Evolutionary conservation across 1,140 invertebrate genomes (phyloP).

Genomic region (Caenorhabditis tropicalis): DNA sequence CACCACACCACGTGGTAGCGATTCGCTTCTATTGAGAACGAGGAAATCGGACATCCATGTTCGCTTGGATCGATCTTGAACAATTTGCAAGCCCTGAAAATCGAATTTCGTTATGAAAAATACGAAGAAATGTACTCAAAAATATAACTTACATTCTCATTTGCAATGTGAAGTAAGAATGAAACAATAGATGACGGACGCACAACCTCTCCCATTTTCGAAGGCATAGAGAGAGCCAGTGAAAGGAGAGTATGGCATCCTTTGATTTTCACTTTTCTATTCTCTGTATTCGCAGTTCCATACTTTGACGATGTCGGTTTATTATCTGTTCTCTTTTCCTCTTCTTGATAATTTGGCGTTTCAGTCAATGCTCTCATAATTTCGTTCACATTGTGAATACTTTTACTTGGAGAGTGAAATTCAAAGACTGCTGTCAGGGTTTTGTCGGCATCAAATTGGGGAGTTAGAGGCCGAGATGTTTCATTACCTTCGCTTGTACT

Average conservation of each 20-base stretch:
- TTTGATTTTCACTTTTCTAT: neutral
- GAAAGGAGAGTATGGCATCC: constrained; percentile 17
- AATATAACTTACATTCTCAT: neutral
- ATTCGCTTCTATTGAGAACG: neutral
- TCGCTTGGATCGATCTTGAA: constrained; percentile 16
- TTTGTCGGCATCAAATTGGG: neutral
- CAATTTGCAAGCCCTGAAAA: constrained; percentile 13
- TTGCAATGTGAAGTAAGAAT: constrained; percentile 12
- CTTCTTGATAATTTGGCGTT: neutral
- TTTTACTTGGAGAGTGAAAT: neutral
- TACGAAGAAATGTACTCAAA: neutral
- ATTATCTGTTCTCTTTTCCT: neutral
- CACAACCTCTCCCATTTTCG: constrained; percentile 13
- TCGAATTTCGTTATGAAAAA: neutral
- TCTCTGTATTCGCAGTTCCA: constrained; percentile 5
- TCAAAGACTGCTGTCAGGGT: constrained; percentile 4
- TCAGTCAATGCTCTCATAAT: neutral
- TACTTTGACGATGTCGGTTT: neutral
- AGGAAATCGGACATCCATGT: constrained; percentile 26
- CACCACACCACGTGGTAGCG: neutral
- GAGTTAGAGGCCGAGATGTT: neutral
- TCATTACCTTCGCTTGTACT: neutral
- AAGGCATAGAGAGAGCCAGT: neutral
- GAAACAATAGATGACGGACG: neutral
- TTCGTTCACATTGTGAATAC: neutral